Evolutionary conservation across 2,113 vertebrate species (phyloP), one percentile per base, ranked within the genome.

Genomic region (Strigops habroptila): DNA sequence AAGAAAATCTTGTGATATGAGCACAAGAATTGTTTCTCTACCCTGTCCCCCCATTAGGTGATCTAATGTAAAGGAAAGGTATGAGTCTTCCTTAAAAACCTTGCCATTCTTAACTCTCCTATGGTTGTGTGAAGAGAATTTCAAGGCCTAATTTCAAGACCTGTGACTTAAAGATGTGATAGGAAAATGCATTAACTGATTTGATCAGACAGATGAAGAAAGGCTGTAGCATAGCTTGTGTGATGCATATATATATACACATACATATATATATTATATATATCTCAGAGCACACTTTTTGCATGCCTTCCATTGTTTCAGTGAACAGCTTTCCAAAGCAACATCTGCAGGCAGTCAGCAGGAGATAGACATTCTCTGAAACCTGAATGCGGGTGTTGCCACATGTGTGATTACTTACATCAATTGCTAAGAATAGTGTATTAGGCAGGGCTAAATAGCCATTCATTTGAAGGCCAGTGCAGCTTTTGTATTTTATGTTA

Each of bases 401-500:
- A 85, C 59, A 69, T 96, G 92, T 87, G 86, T 0, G 2, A 53
- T 80, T 85, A 24, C 91, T 96, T 79, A 86, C 37, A 87, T 93
- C 96, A 89, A 0, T 64, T 71, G 41, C 94, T 97, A 95, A 91
- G 93, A 92, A 95, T 82, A 96, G 83, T 33, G 28, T 35, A 4
- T 62, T 43, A 91, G 83, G 81, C 3, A 0, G 57, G 91, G 86
- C 63, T 86, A 78, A 77, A 28, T 7, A 63, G 81, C 88, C 91
- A 82, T 95, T 95, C 95, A 91, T 87, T 83, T 93, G 57, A 64
- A 86, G 90, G 69, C 86, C 90, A 92, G 48, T 39, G 53, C 48
- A 94, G 95, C 96, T 89, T 97, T 96, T 97, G 91, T 93, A 74
- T 96, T 95, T 82, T 65, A 48, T 70, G 37, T 82, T 90, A 65